Conservation (phyloP, 2,113 vertebrate genomes). For the Brienomyrus longianalis region DNA sequence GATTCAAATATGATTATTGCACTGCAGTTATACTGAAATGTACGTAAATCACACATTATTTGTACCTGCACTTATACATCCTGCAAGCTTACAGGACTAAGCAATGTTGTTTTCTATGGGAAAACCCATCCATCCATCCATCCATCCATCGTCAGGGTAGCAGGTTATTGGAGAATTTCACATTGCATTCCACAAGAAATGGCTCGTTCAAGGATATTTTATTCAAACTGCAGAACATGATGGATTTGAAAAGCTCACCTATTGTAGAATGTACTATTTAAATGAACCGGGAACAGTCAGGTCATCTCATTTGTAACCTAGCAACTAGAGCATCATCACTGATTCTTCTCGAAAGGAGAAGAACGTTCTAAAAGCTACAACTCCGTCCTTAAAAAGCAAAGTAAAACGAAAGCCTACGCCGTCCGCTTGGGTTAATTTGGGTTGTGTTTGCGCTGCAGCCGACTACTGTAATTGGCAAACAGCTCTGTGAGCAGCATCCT, state of each 20-base stretch:
- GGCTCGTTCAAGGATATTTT: conserved; percentile 13
- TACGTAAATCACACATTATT: neutral
- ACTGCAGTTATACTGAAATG: neutral
- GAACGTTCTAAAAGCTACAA: conserved; percentile 1
- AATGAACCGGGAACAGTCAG: conserved; percentile 11
- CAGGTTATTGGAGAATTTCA: neutral
- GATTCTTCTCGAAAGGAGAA: neutral
- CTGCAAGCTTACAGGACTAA: neutral
- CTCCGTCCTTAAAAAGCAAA: neutral
- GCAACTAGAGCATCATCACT: conserved; percentile 23
- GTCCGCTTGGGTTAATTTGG: neutral
- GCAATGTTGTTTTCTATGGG: neutral
- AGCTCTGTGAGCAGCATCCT: neutral
- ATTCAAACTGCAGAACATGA: conserved; percentile 2
- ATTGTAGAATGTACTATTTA: conserved; percentile 22
- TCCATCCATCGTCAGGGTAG: neutral
- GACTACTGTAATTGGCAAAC: neutral
- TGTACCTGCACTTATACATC: conserved; percentile 7
- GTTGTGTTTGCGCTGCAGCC: neutral
- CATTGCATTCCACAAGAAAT: conserved; percentile 7
- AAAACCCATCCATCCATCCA: neutral
- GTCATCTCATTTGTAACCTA: conserved; percentile 35
- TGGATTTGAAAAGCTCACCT: conserved; percentile 9
- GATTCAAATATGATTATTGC: neutral
- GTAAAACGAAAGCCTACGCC: neutral